Evolutionary conservation across 2,797 vertebrate genomes (phyloP).

Genomic region (Pseudomugil tenellus): DNA sequence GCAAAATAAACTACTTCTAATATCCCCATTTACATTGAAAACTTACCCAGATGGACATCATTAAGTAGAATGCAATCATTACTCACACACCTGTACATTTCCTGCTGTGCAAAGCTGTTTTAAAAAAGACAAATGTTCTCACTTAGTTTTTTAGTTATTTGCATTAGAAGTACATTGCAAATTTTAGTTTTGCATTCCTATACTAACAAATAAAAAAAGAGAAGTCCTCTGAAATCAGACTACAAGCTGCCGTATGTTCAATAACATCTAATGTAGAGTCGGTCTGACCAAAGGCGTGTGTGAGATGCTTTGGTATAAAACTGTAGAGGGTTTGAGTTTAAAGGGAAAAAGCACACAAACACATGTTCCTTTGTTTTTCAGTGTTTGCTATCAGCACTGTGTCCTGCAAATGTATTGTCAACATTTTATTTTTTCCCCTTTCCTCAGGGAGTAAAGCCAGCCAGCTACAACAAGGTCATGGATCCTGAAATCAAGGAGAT

Average conservation of each 20-base stretch:
- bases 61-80: not conserved
- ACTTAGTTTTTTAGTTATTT: too few relatives aligned
- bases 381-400: constrained; percentile 22
- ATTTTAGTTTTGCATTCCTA: too few relatives aligned
- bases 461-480: constrained; percentile 96
- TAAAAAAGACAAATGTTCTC: too few relatives aligned
- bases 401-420: constrained; percentile 19
- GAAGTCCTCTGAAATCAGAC: not conserved
- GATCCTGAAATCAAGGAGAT: constrained; percentile 99
- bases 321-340: not conserved
- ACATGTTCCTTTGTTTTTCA: constrained; percentile 11
- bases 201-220: not conserved
- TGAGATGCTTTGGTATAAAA: constrained; percentile 12
- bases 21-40: not conserved
- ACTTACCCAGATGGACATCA: not conserved
- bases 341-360: not conserved
- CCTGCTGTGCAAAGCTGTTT: not conserved
- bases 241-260: too few relatives aligned
- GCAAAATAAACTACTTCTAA: not conserved
- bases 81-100: not conserved
- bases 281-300: constrained; percentile 5
- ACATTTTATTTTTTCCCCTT: constrained; percentile 51
- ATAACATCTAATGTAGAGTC: not conserved
- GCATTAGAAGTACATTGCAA: not conserved
- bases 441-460: constrained; percentile 95